Conservation (phyloP, 2,113 vertebrate genomes). For the Dolichotis patagonum region DNA sequence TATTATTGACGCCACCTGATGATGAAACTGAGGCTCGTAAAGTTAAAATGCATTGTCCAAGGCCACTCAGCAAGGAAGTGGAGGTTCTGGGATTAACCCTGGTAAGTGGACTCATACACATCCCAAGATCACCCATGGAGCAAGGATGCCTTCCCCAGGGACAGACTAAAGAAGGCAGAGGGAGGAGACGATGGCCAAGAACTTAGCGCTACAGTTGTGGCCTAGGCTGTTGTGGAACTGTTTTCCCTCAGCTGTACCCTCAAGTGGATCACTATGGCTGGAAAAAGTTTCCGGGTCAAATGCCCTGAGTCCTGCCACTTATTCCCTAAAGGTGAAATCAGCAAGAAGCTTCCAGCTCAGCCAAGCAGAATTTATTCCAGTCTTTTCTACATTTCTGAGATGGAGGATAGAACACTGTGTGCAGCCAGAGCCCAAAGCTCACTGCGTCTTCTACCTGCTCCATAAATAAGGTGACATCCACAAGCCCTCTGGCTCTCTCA, state of each 20-base stretch:
- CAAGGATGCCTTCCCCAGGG: neutral
- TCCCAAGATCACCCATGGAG: neutral
- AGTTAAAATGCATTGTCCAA: neutral
- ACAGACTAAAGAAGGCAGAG: neutral
- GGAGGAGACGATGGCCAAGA: accelerated
- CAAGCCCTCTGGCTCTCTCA: conserved; percentile 64
- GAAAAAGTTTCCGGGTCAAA: conserved; percentile 10
- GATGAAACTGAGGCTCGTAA: neutral
- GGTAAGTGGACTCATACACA: neutral
- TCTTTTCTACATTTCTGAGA: neutral
- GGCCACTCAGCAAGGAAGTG: neutral
- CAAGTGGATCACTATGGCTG: neutral
- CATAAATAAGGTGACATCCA: conserved; percentile 74
- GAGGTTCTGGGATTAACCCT: neutral
- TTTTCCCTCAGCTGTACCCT: too few species aligned
- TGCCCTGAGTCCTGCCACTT: conserved; percentile 40
- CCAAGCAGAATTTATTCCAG: neutral
- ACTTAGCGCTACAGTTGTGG: neutral
- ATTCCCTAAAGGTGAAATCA: conserved; percentile 46
- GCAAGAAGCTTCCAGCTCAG: neutral
- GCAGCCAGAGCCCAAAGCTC: conserved; percentile 7
- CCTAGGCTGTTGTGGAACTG: neutral
- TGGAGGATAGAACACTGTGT: neutral
- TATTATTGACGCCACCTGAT: neutral
- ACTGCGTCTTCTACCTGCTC: conserved; percentile 18